Percentiles rank a stretch among this genome's conserved stretches.
Conservation (phyloP, 2,797 vertebrate genomes). For the Fistularia tabacaria region DNA sequence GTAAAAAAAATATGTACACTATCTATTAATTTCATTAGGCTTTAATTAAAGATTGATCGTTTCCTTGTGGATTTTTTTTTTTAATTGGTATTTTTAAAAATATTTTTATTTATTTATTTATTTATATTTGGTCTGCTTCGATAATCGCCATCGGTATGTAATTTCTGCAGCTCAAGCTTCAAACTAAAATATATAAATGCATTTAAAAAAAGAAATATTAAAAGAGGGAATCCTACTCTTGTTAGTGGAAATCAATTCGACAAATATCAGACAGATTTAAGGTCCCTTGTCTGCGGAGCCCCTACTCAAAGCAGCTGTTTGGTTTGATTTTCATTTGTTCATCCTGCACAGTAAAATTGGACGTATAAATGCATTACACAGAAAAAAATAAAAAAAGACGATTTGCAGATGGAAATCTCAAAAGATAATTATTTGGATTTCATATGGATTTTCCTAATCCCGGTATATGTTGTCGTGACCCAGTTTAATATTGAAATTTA, state of each 20-base stretch:
- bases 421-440: conserved; percentile 48
- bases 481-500: conserved; percentile 57
- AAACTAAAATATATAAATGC: conserved; percentile 17
- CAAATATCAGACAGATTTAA: conserved; percentile 34
- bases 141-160: no score
- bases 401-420: conserved; percentile 55
- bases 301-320: not conserved
- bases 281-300: conserved; percentile 6
- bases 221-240: conserved; percentile 23
- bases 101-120: no score
- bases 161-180: not conserved
- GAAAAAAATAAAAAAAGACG: conserved; percentile 20
- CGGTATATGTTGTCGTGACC: conserved; percentile 58
- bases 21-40: not conserved
- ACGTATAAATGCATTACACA: conserved; percentile 49
- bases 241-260: conserved; percentile 24
- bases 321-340: conserved; percentile 23
- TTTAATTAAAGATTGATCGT: not conserved
- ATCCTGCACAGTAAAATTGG: conserved; percentile 29
- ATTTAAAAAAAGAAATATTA: not conserved
- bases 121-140: no score
- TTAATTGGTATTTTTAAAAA: no score
- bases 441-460: conserved; percentile 65
- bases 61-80: conserved; percentile 1
- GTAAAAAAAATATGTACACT: not conserved